Base-by-base conservation (phyloP, 2,888 invertebrate genomes). In the Anoplius nigerrimus region DNA sequence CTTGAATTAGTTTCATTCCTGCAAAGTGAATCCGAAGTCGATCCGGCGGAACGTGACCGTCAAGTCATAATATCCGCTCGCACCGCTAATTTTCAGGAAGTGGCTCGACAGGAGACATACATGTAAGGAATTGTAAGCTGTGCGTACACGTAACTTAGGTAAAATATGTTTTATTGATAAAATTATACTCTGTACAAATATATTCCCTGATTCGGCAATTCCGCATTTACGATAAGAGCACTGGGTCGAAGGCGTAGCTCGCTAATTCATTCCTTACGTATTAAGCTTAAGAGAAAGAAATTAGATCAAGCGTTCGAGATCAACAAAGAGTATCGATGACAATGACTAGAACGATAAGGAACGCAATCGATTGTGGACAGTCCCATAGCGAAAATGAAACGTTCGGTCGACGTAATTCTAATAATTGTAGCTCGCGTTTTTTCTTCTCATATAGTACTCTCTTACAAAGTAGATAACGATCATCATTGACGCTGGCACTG, bases 401-500 rank as follows among this genome's bases (percentile, higher is more conserved):
- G 11, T 48, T 16, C 48, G n/a, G 5, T 48, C 48, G 51, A 64
- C 66, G 53, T 53, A 22, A 24, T 11, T 13, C 34, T 34, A 34
- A 34, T 34, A 34, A 34, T 34, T 34, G 34, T 34, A 34, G 43
- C 70, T 73, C 68, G 68, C 59, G 34, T 34, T 34, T 11, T 11
- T 34, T 11, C 81, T 60, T 58, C 59, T 73, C 81, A 85, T 85
- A 86, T 79, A 83, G 80, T 82, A 81, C 81, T 83, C 72, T 82
- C 87, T 87, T 87, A 86, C 69, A 87, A 86, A 87, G 84, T 87
- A 87, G 84, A 82, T 87, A 87, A 87, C 87, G 86, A 87, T 81
- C 72, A 34, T 34, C 11, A 34, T 34, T 34, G 34, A 34, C 34
- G 34, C 34, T 6, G 2, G 4, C 8, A 34, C 34, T 34, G 34